These are phyloP conservation scores for Sipha flava DNA, from an alignment of 1,140 invertebrate genomes.

Conservation along the genomic window DNA sequence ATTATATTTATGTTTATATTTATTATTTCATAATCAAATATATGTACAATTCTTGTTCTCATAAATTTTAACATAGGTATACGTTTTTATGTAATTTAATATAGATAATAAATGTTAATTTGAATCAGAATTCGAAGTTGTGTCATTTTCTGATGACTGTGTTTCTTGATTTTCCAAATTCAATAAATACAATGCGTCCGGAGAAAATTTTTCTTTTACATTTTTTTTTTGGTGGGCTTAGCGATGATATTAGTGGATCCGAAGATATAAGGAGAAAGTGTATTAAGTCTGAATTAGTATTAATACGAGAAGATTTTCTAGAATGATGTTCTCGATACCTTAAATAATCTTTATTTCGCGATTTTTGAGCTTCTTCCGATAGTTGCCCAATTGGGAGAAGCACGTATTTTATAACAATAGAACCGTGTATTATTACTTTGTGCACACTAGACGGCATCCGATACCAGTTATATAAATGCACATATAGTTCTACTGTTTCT, in stretches of 20 bases:
- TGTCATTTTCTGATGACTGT: no score
- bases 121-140: no score
- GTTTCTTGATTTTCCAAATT: no score
- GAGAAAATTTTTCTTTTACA: no score
- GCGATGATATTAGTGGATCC: constrained; percentile 13
- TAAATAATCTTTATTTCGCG: constrained; percentile 34
- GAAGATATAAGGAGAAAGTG: constrained; percentile 28
- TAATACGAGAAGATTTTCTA: background rate
- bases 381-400: constrained; percentile 34
- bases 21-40: no score
- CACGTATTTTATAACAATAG: background rate
- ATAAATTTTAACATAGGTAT: no score
- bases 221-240: no score
- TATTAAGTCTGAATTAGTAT: constrained; percentile 35
- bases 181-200: no score
- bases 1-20: no score
- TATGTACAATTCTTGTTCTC: no score
- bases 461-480: background rate
- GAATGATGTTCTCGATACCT: constrained; percentile 22
- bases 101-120: no score
- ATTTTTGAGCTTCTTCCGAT: constrained; percentile 37
- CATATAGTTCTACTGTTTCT: background rate
- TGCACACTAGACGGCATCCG: background rate
- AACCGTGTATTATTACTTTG: background rate
- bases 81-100: no score